Conservation (phyloP, 2,888 invertebrate genomes). For the Toxonevra muliebris region DNA sequence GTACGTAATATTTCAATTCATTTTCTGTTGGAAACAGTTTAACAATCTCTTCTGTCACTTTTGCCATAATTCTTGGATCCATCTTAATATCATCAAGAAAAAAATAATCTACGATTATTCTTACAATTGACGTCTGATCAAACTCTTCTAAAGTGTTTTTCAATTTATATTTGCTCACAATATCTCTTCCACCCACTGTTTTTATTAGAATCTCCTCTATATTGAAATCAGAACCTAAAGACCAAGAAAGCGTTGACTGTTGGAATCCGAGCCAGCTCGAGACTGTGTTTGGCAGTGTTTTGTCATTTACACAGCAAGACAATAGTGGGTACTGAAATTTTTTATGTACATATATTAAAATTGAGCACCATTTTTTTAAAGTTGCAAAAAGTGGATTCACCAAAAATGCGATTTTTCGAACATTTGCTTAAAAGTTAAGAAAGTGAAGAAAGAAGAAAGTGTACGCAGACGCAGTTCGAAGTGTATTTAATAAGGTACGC, state of each 20-base stretch:
- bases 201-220: constrained; percentile 14
- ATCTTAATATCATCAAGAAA: constrained; percentile 17
- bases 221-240: constrained; percentile 8
- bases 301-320: constrained; percentile 20
- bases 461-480: no score
- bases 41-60: constrained; percentile 10
- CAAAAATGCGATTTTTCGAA: no score
- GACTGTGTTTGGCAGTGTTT: constrained; percentile 18
- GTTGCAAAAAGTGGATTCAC: no score
- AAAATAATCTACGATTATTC: constrained; percentile 15
- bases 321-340: constrained; percentile 2
- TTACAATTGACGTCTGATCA: constrained; percentile 9
- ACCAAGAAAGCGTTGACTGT: background rate
- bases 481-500: no score
- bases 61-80: constrained; percentile 14
- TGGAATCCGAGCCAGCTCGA: constrained; percentile 2
- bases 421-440: no score
- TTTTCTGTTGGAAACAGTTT: constrained; percentile 19
- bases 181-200: constrained; percentile 20
- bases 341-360: no score
- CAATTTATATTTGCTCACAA: constrained; percentile 13
- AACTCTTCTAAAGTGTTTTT: constrained; percentile 12
- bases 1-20: constrained; percentile 8
- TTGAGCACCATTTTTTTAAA: no score
- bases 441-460: no score